phyloP scores from a whole-genome alignment of 2,888 invertebrate genomes.

The Eurois occulta region DNA sequence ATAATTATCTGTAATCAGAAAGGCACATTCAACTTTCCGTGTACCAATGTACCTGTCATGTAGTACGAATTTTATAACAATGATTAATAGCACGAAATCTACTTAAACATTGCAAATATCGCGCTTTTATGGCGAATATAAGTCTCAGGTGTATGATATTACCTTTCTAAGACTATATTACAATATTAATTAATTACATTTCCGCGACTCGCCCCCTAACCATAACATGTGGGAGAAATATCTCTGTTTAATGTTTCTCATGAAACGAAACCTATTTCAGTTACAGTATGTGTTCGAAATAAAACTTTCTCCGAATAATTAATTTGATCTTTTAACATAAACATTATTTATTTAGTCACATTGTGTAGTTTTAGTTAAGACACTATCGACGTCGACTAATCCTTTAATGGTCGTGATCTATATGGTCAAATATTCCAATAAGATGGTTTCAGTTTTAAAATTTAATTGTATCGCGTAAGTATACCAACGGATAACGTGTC shows the following conservation, averaged over 20 bases:
- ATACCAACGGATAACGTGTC: conserved; percentile 52
- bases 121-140: conserved; percentile 1
- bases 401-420: conserved; percentile 13
- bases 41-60: conserved; percentile 36
- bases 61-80: conserved; percentile 43
- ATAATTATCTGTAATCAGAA: conserved; percentile 47
- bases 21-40: conserved; percentile 42
- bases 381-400: conserved; percentile 17
- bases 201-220: conserved; percentile 13
- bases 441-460: conserved; percentile 55
- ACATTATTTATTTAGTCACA: conserved; percentile 24
- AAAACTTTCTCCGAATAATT: conserved; percentile 39
- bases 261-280: conserved; percentile 26
- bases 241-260: conserved; percentile 45
- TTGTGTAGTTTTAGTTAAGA: conserved; percentile 33
- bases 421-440: conserved; percentile 22
- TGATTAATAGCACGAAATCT: conserved; percentile 45
- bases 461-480: conserved; percentile 6
- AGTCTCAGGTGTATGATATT: not conserved
- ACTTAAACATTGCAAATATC: conserved; percentile 11
- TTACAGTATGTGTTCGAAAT: conserved; percentile 14
- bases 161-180: not conserved
- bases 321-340: conserved; percentile 43
- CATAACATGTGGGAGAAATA: conserved; percentile 16
- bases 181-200: conserved; percentile 14